Conservation (phyloP, 30 jellyfish, hydroid and myxozoan species). For the Aurelia sp. region DNA sequence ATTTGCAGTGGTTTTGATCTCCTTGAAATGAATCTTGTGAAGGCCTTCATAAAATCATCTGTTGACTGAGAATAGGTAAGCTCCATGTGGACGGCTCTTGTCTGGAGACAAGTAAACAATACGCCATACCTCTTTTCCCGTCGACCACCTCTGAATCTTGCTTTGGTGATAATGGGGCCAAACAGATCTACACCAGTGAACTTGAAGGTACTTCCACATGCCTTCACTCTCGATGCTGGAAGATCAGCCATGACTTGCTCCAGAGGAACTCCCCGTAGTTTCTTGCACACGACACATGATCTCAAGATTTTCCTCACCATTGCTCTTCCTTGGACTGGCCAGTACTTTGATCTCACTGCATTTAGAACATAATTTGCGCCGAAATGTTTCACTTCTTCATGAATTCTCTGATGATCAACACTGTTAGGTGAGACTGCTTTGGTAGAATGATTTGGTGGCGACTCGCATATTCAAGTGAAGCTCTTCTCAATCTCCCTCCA, state of each 20-base stretch:
- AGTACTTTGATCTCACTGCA: constrained; percentile 42
- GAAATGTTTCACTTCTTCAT: constrained; percentile 21
- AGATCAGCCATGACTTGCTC: constrained; percentile 10
- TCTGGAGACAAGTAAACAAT: constrained; percentile 49
- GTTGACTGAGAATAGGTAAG: constrained; percentile 25
- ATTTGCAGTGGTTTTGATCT: constrained; percentile 36
- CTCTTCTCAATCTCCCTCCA: constrained; percentile 53
- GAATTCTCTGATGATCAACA: constrained; percentile 43
- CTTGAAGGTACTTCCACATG: constrained; percentile 31
- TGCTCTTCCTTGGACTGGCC: constrained; percentile 50
- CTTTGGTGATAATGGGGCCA: constrained; percentile 34
- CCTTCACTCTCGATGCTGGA: constrained; percentile 42
- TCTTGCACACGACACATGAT: constrained; percentile 45
- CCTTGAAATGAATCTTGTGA: constrained; percentile 38
- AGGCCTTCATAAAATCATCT: constrained; percentile 35
- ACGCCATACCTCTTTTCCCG: constrained; percentile 45
- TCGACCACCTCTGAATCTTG: constrained; percentile 26
- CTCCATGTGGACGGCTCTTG: constrained; percentile 57
- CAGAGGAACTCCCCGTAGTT: constrained; percentile 26
- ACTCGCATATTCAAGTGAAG: constrained; percentile 30
- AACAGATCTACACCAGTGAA: constrained; percentile 54
- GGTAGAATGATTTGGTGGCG: constrained; percentile 54
- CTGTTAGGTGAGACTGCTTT: constrained; percentile 24
- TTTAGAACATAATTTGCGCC: constrained; percentile 39
- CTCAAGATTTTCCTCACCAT: constrained; percentile 22